These are phyloP conservation scores for Urocynchramus pylzowi DNA, from an alignment of 2,113 vertebrate genomes.

Conservation along the genomic window DNA sequence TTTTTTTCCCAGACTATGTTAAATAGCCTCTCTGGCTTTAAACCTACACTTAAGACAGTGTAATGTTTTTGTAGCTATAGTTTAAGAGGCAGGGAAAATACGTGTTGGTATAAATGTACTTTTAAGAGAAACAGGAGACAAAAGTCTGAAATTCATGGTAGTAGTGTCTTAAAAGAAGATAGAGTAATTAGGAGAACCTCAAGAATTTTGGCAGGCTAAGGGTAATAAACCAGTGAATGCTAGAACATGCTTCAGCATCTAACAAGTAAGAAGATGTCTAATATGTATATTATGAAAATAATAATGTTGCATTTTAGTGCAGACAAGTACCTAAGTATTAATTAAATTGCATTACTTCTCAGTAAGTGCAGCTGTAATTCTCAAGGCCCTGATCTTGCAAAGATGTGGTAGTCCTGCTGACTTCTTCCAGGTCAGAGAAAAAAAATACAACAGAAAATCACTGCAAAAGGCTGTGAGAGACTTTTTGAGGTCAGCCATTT, in stretches of 20 bases:
- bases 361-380: neutral
- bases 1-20: neutral
- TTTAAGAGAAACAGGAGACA: neutral
- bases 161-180: slow-evolving; percentile 19
- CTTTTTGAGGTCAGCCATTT: neutral
- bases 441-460: neutral
- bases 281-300: neutral
- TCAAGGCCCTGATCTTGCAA: neutral
- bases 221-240: slow-evolving; percentile 16
- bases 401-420: neutral
- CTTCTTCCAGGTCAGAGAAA: neutral
- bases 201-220: slow-evolving; percentile 44
- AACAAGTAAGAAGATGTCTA: slow-evolving; percentile 39
- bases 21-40: neutral
- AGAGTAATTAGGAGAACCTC: slow-evolving; percentile 47
- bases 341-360: slow-evolving; percentile 14
- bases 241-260: slow-evolving; percentile 4
- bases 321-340: neutral
- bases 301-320: neutral
- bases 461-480: neutral
- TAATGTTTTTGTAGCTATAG: neutral
- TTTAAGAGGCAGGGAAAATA: neutral
- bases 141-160: slow-evolving; percentile 19
- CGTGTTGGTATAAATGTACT: neutral
- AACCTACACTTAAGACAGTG: neutral